phyloP scores from a whole-genome alignment of 2,113 vertebrate genomes.

The Astatotilapia flaviijosephi region DNA sequence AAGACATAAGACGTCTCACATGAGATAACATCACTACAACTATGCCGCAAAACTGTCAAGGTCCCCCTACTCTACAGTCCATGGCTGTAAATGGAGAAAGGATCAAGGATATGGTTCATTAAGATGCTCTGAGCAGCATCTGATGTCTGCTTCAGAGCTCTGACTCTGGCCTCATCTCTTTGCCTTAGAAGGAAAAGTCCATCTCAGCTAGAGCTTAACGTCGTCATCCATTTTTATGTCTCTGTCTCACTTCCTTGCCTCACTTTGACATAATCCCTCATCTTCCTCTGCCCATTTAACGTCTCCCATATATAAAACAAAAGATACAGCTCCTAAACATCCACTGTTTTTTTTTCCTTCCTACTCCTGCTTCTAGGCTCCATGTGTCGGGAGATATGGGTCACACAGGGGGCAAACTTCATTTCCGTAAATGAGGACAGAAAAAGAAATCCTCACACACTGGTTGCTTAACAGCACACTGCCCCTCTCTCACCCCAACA shows the following conservation, averaged over 20 bases:
- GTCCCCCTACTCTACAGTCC: neutral
- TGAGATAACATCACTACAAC: neutral
- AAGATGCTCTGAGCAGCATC: neutral
- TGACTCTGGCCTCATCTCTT: neutral
- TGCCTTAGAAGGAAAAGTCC: constrained; percentile 46
- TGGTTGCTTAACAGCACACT: constrained; percentile 45
- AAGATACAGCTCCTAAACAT: neutral
- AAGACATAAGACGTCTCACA: neutral
- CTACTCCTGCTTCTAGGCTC: neutral
- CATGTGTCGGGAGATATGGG: constrained; percentile 40
- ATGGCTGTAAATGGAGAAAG: constrained; percentile 44
- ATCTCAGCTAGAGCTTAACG: neutral
- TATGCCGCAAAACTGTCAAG: neutral
- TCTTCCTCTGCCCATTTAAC: neutral
- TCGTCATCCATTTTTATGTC: neutral
- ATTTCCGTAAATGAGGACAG: constrained; percentile 67
- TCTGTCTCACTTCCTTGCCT: neutral
- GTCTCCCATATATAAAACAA: neutral
- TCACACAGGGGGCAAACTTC: constrained; percentile 50
- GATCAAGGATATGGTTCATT: constrained; percentile 10
- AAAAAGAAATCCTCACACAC: constrained; percentile 55
- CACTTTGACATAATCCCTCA: neutral
- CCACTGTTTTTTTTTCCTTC: neutral
- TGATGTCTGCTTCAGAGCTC: neutral
- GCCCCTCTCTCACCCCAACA: constrained; percentile 21